phyloP scores from a whole-genome alignment of 2,888 invertebrate genomes.

The Erebia aethiops region DNA sequence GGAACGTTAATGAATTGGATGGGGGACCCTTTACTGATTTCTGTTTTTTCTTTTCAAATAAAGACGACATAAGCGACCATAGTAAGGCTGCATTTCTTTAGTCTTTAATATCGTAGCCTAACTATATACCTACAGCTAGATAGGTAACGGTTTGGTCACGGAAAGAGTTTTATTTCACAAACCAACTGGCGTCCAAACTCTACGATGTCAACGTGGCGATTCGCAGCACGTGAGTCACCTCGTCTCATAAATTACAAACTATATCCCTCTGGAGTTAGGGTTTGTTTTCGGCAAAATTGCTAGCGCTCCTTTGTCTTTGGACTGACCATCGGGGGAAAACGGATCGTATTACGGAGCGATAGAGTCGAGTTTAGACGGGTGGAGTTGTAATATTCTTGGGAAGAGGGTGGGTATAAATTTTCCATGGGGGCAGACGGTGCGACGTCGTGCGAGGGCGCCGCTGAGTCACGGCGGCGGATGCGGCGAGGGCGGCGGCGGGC shows the following conservation, averaged over 20 bases:
- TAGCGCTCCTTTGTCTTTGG: slow-evolving; percentile 76
- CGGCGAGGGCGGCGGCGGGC: slow-evolving; percentile 39
- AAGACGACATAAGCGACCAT: background rate
- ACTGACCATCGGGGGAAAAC: slow-evolving; percentile 49
- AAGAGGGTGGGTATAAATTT: slow-evolving; percentile 82
- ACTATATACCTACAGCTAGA: background rate
- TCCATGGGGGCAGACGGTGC: slow-evolving; percentile 82
- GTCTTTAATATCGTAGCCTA: background rate
- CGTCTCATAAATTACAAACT: slow-evolving; percentile 77
- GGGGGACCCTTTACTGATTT: slow-evolving; percentile 17
- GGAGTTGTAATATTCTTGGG: slow-evolving; percentile 71
- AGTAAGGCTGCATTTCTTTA: background rate
- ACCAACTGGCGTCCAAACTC: slow-evolving; percentile 49
- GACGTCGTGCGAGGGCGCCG: slow-evolving; percentile 81
- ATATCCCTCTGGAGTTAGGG: slow-evolving; percentile 79
- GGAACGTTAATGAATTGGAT: slow-evolving; percentile 32
- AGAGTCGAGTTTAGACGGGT: slow-evolving; percentile 58
- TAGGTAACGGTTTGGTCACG: background rate
- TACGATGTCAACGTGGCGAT: slow-evolving; percentile 74
- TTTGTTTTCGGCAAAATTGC: slow-evolving; percentile 78
- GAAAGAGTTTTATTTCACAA: slow-evolving; percentile 13
- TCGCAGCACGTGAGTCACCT: slow-evolving; percentile 73
- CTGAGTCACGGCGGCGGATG: slow-evolving; percentile 70
- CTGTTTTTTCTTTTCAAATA: background rate
- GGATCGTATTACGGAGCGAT: slow-evolving; percentile 54